Base-by-base conservation (phyloP, 2,797 vertebrate genomes). In the Chaetophractus vellerosus region DNA sequence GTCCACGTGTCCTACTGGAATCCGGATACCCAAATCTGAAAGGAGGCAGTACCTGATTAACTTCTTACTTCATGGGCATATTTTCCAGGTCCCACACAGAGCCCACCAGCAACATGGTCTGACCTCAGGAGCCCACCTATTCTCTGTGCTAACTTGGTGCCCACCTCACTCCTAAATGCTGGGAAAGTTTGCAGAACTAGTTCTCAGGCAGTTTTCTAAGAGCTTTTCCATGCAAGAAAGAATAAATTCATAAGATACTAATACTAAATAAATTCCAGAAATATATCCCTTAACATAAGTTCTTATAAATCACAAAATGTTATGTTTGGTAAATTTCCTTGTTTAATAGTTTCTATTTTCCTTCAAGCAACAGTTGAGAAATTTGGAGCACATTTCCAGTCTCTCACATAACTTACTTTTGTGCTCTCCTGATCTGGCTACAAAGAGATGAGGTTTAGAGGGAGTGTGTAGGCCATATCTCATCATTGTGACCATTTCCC, bases 1-100 rank as follows among this genome's bases (percentile, higher is more conserved):
- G 97, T 99, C 99, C 1, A 99, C 98, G 3, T 99, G 99, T 85
- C 99, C 99, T 0, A 99, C 99, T 16, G 99, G 99, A 97, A 99
- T 99, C 87, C 98, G 99, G 96, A 99, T 99, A 45, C 99, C 99
- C 0, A 99, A 99, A 98, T 99, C 99, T 99, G 98, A 94, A 98
- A 98, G 52, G 59, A 97, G 45, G 10, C 2, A 81, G 96, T 95
- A 95, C 24, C 10, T 5, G 1, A 12, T 95, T 68, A 89, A 24
- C 26, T 24, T 89, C 24, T 28, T 26, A 52, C 48, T 69, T 50
- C 18, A 26, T 63, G 50, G 15, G 6, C n/a, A 1, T 48, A 18
- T 89, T 72, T 71, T 63, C 33, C 12, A 33, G 31, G 28, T 52
- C 24, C 64, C 59, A 75, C 21, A 21, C 21, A 79, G 64, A 23